A percentile compares a stretch with the other conserved stretches of the same genome.
Evolutionary conservation across 2,888 invertebrate genomes (phyloP).

Genomic region (Orgyia antiqua): DNA sequence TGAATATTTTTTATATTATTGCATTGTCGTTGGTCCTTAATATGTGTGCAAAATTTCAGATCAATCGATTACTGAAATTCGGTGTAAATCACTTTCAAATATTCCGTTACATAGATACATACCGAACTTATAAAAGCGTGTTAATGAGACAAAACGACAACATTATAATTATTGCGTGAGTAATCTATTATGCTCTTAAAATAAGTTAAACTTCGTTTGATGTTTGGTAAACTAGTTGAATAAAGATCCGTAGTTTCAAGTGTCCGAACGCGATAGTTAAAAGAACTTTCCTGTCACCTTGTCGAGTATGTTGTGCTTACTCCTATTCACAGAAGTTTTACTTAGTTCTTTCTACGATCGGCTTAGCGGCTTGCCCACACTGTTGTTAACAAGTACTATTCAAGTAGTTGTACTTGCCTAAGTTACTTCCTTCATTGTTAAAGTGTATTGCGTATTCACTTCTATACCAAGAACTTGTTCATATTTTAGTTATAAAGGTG

Average conservation of each 20-base stretch:
- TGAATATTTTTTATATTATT: too few relatives aligned
- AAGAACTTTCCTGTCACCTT: slow-evolving; percentile 55
- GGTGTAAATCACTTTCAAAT: too few relatives aligned
- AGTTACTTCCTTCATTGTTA: slow-evolving; percentile 53
- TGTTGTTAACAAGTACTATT: slow-evolving; percentile 58
- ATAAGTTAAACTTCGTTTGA: slow-evolving; percentile 35
- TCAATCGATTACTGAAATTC: too few relatives aligned
- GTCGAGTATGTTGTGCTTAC: slow-evolving; percentile 46
- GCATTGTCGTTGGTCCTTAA: too few relatives aligned
- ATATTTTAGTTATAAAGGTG: slow-evolving; percentile 8
- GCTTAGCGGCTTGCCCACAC: slow-evolving; percentile 64
- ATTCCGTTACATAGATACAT: too few relatives aligned
- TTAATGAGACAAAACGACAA: too few relatives aligned
- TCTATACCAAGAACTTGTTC: slow-evolving; percentile 22
- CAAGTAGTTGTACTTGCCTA: slow-evolving; percentile 43
- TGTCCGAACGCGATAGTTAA: slow-evolving; percentile 37
- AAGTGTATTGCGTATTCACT: slow-evolving; percentile 42
- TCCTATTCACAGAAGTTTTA: slow-evolving; percentile 59
- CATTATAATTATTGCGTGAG: too few relatives aligned
- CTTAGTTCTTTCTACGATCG: slow-evolving; percentile 63
- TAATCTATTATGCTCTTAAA: slow-evolving; percentile 24
- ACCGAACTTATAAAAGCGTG: too few relatives aligned
- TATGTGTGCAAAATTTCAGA: too few relatives aligned
- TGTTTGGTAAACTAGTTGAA: slow-evolving; percentile 28
- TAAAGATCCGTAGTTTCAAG: slow-evolving; percentile 41